Percentiles rank a stretch among this genome's conserved stretches.
Conservation (phyloP, 2,113 vertebrate species). For the Scopus umbretta region DNA sequence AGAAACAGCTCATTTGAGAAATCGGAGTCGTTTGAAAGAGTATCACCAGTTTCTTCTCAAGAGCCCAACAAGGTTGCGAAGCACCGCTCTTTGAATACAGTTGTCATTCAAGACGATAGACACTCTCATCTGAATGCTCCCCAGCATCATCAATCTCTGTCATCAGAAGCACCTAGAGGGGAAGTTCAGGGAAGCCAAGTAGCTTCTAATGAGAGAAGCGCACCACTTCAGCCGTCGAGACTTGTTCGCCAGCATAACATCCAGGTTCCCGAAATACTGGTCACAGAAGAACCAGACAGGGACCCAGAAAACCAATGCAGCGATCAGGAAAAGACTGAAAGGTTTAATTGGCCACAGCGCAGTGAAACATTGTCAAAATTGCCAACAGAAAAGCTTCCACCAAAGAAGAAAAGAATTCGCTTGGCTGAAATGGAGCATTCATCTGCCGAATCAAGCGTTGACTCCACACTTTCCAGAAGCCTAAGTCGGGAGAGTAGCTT, state of each 20-base stretch:
- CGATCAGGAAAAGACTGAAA: conserved; percentile 86
- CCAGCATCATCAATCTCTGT: conserved; percentile 62
- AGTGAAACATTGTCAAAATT: conserved; percentile 94
- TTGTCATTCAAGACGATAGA: conserved; percentile 66
- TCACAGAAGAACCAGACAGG: conserved; percentile 94
- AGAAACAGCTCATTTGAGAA: conserved; percentile 91
- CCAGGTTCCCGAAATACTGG: conserved; percentile 96
- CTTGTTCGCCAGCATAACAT: conserved; percentile 96
- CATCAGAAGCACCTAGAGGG: conserved; percentile 52
- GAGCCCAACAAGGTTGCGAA: conserved; percentile 69
- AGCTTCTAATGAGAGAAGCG: conserved; percentile 61
- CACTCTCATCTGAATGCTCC: conserved; percentile 31
- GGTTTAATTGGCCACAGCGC: conserved; percentile 94
- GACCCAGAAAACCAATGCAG: conserved; percentile 80
- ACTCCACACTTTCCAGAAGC: conserved; percentile 91
- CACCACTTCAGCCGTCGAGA: conserved; percentile 77
- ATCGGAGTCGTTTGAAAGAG: conserved; percentile 80
- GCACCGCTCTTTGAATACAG: conserved; percentile 59
- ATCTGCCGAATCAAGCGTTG: conserved; percentile 90
- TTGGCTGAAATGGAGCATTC: conserved; percentile 95
- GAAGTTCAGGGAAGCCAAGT: conserved; percentile 64
- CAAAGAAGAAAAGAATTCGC: conserved; percentile 96
- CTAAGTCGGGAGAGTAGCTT: conserved; percentile 93
- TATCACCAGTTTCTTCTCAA: conserved; percentile 75
- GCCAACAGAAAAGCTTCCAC: conserved; percentile 95